Conservation (phyloP, 2,113 vertebrate genomes). For the Cryptoleucopteryx plumbea region DNA sequence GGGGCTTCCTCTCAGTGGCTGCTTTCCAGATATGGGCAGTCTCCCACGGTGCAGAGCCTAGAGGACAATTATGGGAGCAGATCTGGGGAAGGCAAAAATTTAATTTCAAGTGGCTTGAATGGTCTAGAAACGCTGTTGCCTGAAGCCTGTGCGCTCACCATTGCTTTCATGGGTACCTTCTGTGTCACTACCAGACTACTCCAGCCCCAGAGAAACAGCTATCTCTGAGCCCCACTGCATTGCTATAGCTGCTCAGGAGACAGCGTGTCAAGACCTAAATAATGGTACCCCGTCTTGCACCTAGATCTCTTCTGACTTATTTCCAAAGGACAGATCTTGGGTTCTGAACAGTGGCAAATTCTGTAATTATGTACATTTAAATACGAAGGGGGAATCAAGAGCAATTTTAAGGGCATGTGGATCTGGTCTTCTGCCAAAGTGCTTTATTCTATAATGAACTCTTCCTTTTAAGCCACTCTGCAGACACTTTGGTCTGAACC, state of each 20-base stretch:
- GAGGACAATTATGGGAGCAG: neutral
- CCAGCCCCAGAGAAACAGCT: neutral
- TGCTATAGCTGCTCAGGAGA: neutral
- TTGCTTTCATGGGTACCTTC: neutral
- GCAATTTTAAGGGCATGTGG: slow-evolving; percentile 29
- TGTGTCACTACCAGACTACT: neutral
- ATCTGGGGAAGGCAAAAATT: neutral
- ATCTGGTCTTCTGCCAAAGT: slow-evolving; percentile 26
- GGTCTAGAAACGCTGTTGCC: neutral
- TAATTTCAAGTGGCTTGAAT: neutral
- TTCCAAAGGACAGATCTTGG: neutral
- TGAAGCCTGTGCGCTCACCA: neutral
- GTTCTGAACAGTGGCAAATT: neutral
- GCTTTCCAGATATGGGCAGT: neutral
- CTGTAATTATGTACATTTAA: slow-evolving; percentile 1
- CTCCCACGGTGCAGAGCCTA: neutral
- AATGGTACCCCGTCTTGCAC: neutral
- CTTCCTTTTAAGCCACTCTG: slow-evolving; percentile 55
- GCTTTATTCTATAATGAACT: slow-evolving; percentile 52
- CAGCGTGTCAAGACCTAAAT: neutral
- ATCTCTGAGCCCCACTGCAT: neutral
- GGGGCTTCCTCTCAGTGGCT: neutral
- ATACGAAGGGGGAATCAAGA: slow-evolving; percentile 41
- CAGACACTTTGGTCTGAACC: slow-evolving; percentile 61
- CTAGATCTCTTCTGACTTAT: neutral